Evolutionary conservation across 2,113 vertebrate genomes (phyloP).

Genomic region (Sturnus vulgaris): DNA sequence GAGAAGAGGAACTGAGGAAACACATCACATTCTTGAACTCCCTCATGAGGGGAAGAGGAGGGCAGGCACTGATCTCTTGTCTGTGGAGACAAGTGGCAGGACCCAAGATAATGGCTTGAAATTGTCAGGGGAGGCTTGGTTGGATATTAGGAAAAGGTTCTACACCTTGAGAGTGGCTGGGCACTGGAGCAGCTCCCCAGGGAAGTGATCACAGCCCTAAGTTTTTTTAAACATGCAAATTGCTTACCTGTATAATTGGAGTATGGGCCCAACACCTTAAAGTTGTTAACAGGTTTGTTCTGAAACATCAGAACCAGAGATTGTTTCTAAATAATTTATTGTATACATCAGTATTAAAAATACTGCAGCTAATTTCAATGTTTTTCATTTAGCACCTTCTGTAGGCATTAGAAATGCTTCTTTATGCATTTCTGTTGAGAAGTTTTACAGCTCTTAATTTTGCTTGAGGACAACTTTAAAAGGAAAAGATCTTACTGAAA

Average conservation of each 20-base stretch:
- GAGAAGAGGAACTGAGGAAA: neutral
- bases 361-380: neutral
- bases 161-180: fast-evolving
- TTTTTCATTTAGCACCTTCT: neutral
- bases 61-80: neutral
- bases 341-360: neutral
- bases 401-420: neutral
- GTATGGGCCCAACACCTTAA: neutral
- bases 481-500: neutral
- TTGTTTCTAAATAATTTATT: neutral
- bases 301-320: neutral
- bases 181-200: neutral
- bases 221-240: neutral
- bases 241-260: neutral
- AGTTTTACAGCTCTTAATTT: neutral
- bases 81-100: neutral
- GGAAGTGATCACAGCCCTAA: neutral
- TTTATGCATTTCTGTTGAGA: neutral
- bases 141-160: too few species aligned
- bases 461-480: neutral
- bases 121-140: neutral
- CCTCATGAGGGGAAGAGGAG: neutral
- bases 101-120: neutral
- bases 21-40: neutral
- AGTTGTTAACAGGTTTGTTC: neutral